phyloP scores from a whole-genome alignment of 2,888 invertebrate genomes.

The Parnassius orleans region DNA sequence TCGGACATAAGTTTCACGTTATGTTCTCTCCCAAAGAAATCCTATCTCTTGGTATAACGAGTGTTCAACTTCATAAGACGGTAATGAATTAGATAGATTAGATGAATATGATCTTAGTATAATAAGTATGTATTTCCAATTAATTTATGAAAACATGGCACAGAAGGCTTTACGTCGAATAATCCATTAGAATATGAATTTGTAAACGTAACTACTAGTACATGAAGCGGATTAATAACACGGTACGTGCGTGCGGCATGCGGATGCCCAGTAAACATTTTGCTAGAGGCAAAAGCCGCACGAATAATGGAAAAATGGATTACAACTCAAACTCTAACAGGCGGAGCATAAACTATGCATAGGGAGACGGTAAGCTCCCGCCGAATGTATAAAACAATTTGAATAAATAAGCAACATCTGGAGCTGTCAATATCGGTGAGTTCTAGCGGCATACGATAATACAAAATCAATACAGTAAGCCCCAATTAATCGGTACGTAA shows the following conservation, averaged over 20 bases:
- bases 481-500: slow-evolving; percentile 66
- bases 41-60: too few species aligned
- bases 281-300: slow-evolving; percentile 23
- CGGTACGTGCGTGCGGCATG: slow-evolving; percentile 7
- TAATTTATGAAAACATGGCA: slow-evolving; percentile 8
- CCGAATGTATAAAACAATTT: slow-evolving; percentile 40
- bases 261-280: slow-evolving; percentile 18
- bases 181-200: slow-evolving; percentile 22
- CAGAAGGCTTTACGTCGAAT: slow-evolving; percentile 7
- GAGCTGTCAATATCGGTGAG: slow-evolving; percentile 55
- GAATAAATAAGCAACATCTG: slow-evolving; percentile 58
- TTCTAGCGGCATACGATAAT: slow-evolving; percentile 63
- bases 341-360: slow-evolving; percentile 36
- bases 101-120: too few species aligned
- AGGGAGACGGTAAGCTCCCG: slow-evolving; percentile 32
- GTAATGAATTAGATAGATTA: too few species aligned
- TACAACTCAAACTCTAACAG: slow-evolving; percentile 29
- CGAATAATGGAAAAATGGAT: slow-evolving; percentile 30
- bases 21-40: too few species aligned
- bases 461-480: slow-evolving; percentile 75
- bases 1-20: too few species aligned
- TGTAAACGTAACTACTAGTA: slow-evolving; percentile 23
- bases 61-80: too few species aligned
- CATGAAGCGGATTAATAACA: slow-evolving; percentile 12
- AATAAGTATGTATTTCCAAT: slow-evolving; percentile 3